Percentiles rank a stretch among this genome's conserved stretches.
Evolutionary conservation across 2,888 invertebrate genomes (phyloP).

Genomic region (Hipparchia sbordonii): DNA sequence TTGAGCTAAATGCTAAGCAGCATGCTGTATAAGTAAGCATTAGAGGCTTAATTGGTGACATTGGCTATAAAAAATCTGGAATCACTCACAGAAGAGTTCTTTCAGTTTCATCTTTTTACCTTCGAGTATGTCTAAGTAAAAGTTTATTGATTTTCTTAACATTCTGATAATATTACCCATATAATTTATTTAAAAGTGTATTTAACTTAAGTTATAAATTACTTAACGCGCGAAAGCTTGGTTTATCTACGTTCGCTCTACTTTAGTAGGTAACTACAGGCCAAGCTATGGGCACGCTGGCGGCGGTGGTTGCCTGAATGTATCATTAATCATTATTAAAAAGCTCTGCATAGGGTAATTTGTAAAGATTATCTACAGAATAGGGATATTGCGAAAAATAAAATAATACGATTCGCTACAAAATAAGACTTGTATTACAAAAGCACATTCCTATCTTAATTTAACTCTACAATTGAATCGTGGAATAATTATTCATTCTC

Average conservation of each 20-base stretch:
- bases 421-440: conserved; percentile 5
- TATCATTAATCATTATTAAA: conserved; percentile 37
- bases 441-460: conserved; percentile 1
- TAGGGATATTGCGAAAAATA: conserved; percentile 20
- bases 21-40: too few species aligned
- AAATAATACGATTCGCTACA: not conserved
- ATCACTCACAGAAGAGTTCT: too few species aligned
- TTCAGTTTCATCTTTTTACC: too few species aligned
- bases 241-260: conserved; percentile 32
- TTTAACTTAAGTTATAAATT: conserved; percentile 35
- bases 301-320: conserved; percentile 27
- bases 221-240: conserved; percentile 35
- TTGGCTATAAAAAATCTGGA: too few species aligned
- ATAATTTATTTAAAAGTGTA: conserved; percentile 16
- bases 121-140: too few species aligned
- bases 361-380: conserved; percentile 24
- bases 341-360: conserved; percentile 26
- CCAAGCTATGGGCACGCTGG: too few species aligned
- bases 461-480: not conserved
- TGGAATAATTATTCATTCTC: too few species aligned
- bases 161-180: not conserved
- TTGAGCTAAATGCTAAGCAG: too few species aligned
- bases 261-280: conserved; percentile 13
- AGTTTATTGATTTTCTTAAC: too few species aligned
- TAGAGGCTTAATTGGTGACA: too few species aligned